Conservation (phyloP, 1,140 invertebrate species). For the Caenorhabditis brenneri region DNA sequence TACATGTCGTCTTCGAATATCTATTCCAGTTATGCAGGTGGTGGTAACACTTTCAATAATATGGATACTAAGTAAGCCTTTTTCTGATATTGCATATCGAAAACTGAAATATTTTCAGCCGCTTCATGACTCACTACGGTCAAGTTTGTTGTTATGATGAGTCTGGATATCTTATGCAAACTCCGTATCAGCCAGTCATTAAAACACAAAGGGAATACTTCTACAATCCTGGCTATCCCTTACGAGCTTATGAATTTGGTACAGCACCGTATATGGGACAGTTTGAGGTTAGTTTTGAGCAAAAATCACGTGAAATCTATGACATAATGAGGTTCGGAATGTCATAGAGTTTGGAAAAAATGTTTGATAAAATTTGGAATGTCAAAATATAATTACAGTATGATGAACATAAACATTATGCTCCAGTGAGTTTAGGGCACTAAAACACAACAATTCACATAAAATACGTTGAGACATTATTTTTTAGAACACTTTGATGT, state of each 20-base stretch:
- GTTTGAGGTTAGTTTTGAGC: slow-evolving; percentile 64
- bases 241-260: slow-evolving; percentile 69
- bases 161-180: slow-evolving; percentile 67
- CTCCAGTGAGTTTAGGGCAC: not conserved
- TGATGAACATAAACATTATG: slow-evolving; percentile 15
- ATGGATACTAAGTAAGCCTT: slow-evolving; percentile 49
- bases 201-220: slow-evolving; percentile 61
- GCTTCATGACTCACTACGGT: slow-evolving; percentile 70
- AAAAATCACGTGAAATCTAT: too few species aligned
- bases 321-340: too few species aligned
- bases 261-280: slow-evolving; percentile 68
- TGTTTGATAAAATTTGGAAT: too few species aligned
- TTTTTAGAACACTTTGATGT: too few species aligned
- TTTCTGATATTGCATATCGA: too few species aligned
- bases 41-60: slow-evolving; percentile 49
- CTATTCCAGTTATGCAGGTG: slow-evolving; percentile 65
- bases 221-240: slow-evolving; percentile 70
- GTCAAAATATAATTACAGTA: slow-evolving; percentile 36
- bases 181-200: slow-evolving; percentile 69
- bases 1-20: slow-evolving; percentile 69
- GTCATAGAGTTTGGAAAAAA: too few species aligned
- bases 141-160: slow-evolving; percentile 70
- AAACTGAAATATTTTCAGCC: slow-evolving; percentile 62
- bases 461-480: not conserved
- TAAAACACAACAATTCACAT: not conserved